Evolutionary conservation across 1,140 invertebrate species (phyloP).

Genomic region (Mactra quadrangularis): DNA sequence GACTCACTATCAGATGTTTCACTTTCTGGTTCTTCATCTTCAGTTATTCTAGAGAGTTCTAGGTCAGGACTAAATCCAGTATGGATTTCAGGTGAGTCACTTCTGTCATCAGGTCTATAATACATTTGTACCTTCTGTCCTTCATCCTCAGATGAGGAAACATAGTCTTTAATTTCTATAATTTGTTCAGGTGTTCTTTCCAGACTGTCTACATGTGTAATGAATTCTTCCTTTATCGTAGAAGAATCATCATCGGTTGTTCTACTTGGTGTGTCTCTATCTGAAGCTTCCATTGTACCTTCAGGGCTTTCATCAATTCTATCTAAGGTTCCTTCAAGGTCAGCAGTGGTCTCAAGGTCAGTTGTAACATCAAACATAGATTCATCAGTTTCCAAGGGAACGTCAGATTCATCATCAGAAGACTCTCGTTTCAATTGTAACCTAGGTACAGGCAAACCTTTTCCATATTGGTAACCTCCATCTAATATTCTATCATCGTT

Average conservation of each 20-base stretch:
- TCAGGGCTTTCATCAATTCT: conserved; percentile 60
- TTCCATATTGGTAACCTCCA: conserved; percentile 51
- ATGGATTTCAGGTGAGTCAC: conserved; percentile 29
- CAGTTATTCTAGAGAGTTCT: conserved; percentile 45
- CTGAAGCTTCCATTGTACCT: conserved; percentile 34
- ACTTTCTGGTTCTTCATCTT: conserved; percentile 59
- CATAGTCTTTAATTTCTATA: conserved; percentile 56
- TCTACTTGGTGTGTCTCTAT: conserved; percentile 48
- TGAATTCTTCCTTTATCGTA: conserved; percentile 58
- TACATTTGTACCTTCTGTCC: conserved; percentile 46
- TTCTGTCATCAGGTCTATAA: conserved; percentile 44
- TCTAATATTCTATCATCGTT: conserved; percentile 18
- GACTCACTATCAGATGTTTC: conserved; percentile 21
- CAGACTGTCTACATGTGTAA: conserved; percentile 40
- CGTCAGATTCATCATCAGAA: conserved; percentile 57
- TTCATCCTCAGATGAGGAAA: conserved; percentile 55
- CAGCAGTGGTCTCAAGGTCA: conserved; percentile 57
- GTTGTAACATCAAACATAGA: conserved; percentile 57
- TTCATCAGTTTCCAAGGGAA: conserved; percentile 54
- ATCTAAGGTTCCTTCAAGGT: conserved; percentile 49
- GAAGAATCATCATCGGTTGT: conserved; percentile 60
- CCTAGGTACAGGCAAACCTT: conserved; percentile 58
- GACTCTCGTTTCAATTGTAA: conserved; percentile 47
- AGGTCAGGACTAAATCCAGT: conserved; percentile 33
- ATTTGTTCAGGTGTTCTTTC: conserved; percentile 37